Conservation (phyloP, 2,797 vertebrate species). For the Sebastes alutus region DNA sequence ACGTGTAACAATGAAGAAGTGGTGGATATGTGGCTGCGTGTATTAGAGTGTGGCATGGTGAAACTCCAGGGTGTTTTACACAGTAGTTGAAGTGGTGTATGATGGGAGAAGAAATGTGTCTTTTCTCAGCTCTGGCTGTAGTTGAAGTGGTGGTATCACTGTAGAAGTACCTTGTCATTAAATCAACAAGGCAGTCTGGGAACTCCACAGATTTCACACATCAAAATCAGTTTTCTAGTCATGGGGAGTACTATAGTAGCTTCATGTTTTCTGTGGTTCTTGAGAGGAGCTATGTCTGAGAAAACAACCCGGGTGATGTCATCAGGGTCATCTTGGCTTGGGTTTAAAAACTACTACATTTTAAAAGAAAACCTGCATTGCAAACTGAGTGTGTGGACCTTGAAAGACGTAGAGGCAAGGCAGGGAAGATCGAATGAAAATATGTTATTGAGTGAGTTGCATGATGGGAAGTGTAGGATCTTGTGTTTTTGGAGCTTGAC, state of each 20-base stretch:
- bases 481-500: neutral
- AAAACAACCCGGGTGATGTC: neutral
- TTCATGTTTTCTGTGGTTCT: neutral
- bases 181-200: neutral
- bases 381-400: neutral
- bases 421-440: neutral
- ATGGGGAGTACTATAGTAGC: neutral
- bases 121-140: neutral
- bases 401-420: neutral
- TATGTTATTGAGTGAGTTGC: no score
- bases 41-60: neutral
- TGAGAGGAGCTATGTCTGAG: neutral
- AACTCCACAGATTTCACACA: constrained; percentile 16
- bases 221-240: neutral
- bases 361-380: neutral
- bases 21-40: neutral
- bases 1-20: neutral
- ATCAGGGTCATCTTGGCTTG: neutral
- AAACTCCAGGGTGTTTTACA: neutral
- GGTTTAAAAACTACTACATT: neutral
- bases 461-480: no score
- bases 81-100: neutral
- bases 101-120: neutral
- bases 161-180: neutral
- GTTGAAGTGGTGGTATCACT: neutral